A percentile compares a stretch with the other conserved stretches of the same genome.
These are phyloP conservation scores for Lerista edwardsae DNA, from an alignment of 2,797 vertebrate species.

Conservation along the genomic window DNA sequence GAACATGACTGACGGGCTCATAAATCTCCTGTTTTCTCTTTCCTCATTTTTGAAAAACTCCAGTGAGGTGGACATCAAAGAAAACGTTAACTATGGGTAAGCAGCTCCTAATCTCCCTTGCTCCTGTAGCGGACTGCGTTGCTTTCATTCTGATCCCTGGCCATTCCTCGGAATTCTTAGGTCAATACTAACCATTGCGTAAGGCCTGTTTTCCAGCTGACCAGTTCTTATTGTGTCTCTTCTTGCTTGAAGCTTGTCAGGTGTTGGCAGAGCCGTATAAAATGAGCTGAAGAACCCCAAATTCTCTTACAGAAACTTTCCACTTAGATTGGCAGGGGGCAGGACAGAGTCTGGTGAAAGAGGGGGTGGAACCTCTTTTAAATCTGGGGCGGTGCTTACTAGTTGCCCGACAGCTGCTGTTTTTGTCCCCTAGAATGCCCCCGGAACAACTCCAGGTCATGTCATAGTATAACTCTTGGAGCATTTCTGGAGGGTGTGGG, in stretches of 20 bases:
- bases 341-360: no score
- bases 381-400: no score
- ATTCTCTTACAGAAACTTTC: no score
- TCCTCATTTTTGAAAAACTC: conserved; percentile 67
- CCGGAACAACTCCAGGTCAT: no score
- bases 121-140: conserved; percentile 46
- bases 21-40: conserved; percentile 59
- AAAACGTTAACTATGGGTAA: conserved; percentile 84
- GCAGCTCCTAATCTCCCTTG: conserved; percentile 65
- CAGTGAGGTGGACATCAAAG: conserved; percentile 89
- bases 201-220: background rate
- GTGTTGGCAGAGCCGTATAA: background rate
- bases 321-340: no score
- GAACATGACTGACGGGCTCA: conserved; percentile 60
- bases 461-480: no score
- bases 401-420: no score
- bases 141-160: conserved; percentile 46
- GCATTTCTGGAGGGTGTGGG: no score
- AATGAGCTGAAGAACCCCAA: background rate
- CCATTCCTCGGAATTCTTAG: conserved; percentile 54
- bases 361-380: no score
- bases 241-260: background rate
- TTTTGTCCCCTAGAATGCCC: no score
- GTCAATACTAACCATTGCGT: conserved; percentile 31
- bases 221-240: background rate